Evolutionary conservation across 2,113 vertebrate genomes (phyloP).

Genomic region (Stercorarius parasiticus): DNA sequence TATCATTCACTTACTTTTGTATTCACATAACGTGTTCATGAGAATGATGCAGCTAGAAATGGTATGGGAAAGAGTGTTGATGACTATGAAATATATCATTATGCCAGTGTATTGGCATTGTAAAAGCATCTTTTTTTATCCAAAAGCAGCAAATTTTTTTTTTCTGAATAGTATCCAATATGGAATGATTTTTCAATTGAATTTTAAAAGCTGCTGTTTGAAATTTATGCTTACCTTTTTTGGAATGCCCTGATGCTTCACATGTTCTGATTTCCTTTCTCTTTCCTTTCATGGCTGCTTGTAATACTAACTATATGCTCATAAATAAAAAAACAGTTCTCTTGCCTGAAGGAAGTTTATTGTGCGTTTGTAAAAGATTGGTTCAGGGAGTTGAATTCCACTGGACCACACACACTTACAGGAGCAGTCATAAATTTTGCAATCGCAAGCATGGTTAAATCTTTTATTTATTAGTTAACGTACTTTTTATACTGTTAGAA

Average conservation of each 20-base stretch:
- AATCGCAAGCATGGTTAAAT: conserved; percentile 4
- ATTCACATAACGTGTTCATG: not conserved
- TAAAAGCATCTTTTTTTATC: not conserved
- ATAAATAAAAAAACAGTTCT: not conserved
- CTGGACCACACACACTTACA: not conserved
- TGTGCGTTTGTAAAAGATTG: conserved; percentile 16
- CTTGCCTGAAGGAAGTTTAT: conserved; percentile 12
- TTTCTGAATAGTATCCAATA: not conserved
- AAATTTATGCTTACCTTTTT: not conserved
- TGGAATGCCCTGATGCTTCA: not conserved
- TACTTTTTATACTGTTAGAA: conserved; percentile 25
- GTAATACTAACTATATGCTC: conserved; percentile 23
- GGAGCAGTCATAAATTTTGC: conserved; percentile 52
- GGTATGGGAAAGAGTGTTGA: not conserved
- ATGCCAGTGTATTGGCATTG: not conserved
- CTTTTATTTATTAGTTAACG: conserved; percentile 20
- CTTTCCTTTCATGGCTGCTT: not conserved
- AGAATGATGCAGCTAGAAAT: not conserved
- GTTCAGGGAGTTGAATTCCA: conserved; percentile 20
- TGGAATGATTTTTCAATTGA: not conserved
- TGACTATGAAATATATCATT: not conserved
- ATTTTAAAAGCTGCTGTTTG: not conserved
- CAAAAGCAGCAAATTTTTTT: not conserved
- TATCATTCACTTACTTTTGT: not conserved
- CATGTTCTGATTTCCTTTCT: not conserved